Conservation (phyloP, 2,888 invertebrate species). For the Subacronicta megacephala region DNA sequence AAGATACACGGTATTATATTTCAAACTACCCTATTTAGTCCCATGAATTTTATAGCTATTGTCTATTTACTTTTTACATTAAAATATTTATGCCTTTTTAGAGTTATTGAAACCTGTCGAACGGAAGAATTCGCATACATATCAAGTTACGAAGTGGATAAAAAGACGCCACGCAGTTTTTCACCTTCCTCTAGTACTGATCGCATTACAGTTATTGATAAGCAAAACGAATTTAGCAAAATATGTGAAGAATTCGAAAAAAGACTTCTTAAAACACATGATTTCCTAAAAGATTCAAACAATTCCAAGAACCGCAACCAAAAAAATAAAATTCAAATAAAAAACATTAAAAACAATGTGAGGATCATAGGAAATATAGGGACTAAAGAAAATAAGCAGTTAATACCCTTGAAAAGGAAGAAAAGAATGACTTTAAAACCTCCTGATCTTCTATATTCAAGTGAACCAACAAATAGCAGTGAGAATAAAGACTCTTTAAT, state of each 20-base stretch:
- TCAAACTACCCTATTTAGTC: too few relatives aligned
- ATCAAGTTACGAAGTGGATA: constrained; percentile 71
- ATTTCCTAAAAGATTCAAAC: constrained; percentile 40
- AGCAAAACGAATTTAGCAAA: constrained; percentile 63
- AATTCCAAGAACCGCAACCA: constrained; percentile 34
- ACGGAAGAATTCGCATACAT: constrained; percentile 80
- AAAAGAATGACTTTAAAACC: constrained; percentile 8
- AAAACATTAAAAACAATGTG: constrained; percentile 30
- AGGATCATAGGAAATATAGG: constrained; percentile 8
- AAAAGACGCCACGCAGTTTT: constrained; percentile 57
- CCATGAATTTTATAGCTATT: too few relatives aligned
- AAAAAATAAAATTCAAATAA: constrained; percentile 32
- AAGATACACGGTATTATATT: constrained; percentile 67
- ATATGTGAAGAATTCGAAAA: constrained; percentile 58
- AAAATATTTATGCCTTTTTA: constrained; percentile 55
- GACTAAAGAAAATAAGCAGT: constrained; percentile 34
- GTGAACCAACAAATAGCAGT: constrained; percentile 1
- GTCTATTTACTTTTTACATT: not conserved
- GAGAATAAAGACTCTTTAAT: constrained; percentile 21
- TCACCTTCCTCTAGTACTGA: constrained; percentile 76
- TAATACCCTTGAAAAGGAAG: constrained; percentile 25
- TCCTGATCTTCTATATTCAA: constrained; percentile 8
- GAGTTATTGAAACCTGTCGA: constrained; percentile 75
- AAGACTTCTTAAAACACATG: constrained; percentile 43
- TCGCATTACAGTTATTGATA: constrained; percentile 80